Percentiles rank a stretch among this genome's conserved stretches.
Evolutionary conservation across 2,797 vertebrate genomes (phyloP).

Genomic region (Gastrophryne carolinensis): DNA sequence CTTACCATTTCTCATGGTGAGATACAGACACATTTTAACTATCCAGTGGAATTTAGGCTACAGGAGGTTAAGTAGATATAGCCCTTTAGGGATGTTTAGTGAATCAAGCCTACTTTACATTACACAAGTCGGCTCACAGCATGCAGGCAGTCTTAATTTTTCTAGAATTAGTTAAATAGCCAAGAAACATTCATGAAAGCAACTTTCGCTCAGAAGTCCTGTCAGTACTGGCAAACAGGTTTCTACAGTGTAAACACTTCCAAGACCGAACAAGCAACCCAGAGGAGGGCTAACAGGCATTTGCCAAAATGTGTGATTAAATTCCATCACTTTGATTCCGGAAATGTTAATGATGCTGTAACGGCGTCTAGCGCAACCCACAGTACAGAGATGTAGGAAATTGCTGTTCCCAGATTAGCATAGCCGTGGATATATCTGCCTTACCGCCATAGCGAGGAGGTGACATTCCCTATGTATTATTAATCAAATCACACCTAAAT

Average conservation of each 20-base stretch:
- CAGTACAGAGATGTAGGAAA: background rate
- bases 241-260: slow-evolving; percentile 2
- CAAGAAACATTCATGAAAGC: no score
- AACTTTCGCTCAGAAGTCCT: no score
- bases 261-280: background rate
- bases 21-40: no score
- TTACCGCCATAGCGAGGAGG: background rate
- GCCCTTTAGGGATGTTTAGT: no score
- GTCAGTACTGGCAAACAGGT: background rate
- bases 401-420: background rate
- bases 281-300: slow-evolving; percentile 8
- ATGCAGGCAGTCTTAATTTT: no score
- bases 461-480: background rate
- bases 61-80: no score
- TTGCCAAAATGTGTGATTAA: slow-evolving; percentile 27
- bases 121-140: no score
- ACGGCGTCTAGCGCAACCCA: background rate
- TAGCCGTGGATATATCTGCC: background rate
- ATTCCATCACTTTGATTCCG: slow-evolving; percentile 15
- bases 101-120: no score
- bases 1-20: no score
- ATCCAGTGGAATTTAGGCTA: no score
- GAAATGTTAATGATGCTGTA: slow-evolving; percentile 22
- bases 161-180: no score
- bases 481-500: background rate